phyloP scores from a whole-genome alignment of 1,140 invertebrate species.

The Chlorops oryzae region DNA sequence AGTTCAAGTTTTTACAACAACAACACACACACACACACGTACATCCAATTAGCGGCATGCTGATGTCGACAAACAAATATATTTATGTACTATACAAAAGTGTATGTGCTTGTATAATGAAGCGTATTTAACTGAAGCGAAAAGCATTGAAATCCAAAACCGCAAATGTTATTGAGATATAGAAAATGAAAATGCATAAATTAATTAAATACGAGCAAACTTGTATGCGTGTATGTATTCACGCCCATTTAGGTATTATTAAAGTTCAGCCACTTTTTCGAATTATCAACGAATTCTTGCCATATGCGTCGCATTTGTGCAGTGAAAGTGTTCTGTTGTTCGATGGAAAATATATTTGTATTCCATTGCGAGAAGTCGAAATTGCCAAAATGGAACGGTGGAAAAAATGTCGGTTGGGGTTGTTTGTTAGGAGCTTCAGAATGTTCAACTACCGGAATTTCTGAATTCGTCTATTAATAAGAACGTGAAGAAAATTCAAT shows the following conservation, averaged over 20 bases:
- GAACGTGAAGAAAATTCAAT: constrained; percentile 21
- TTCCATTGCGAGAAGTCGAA: constrained; percentile 26
- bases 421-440: background rate
- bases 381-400: constrained; percentile 27
- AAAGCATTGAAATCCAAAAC: background rate
- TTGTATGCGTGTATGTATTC: constrained; percentile 21
- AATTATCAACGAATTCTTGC: too few relatives aligned
- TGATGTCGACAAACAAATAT: too few relatives aligned
- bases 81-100: too few relatives aligned
- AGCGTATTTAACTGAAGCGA: constrained; percentile 6
- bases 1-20: background rate
- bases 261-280: too few relatives aligned
- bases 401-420: constrained; percentile 19
- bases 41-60: too few relatives aligned
- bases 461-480: background rate
- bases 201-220: background rate
- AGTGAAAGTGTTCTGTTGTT: too few relatives aligned
- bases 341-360: too few relatives aligned
- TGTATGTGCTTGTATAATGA: constrained; percentile 4
- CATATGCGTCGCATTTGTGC: too few relatives aligned
- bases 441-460: background rate
- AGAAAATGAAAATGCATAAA: background rate
- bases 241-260: too few relatives aligned
- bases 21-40: background rate
- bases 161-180: background rate